Percentiles rank a stretch among this genome's conserved stretches.
These are phyloP conservation scores for Enteromius mattozi DNA, from an alignment of 2,797 vertebrate genomes.

Conservation along the genomic window DNA sequence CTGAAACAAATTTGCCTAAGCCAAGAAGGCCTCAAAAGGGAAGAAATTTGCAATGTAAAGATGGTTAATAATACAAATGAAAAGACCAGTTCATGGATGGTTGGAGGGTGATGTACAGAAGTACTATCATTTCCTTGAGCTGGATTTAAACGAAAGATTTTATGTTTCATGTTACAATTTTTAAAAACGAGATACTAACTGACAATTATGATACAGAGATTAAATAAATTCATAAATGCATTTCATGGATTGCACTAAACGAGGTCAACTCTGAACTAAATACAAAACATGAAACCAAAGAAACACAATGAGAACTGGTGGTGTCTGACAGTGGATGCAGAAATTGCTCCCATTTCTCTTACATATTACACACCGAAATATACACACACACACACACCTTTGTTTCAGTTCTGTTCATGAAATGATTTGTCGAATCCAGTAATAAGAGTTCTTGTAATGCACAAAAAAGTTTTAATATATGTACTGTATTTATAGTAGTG, in stretches of 20 bases:
- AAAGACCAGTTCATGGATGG: background rate
- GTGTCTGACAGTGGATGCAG: slow-evolving; percentile 33
- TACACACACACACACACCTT: background rate
- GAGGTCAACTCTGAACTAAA: background rate
- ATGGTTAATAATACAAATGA: background rate
- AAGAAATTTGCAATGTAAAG: slow-evolving; percentile 48
- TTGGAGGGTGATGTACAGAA: background rate
- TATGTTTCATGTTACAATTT: background rate
- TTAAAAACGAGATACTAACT: background rate
- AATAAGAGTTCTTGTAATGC: background rate
- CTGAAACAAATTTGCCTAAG: slow-evolving; percentile 21
- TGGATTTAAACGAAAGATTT: background rate
- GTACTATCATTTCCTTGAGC: background rate
- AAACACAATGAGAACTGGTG: slow-evolving; percentile 28
- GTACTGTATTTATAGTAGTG: background rate
- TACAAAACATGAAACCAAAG: slow-evolving; percentile 52
- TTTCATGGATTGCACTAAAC: background rate
- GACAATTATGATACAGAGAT: background rate
- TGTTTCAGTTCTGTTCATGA: slow-evolving; percentile 18
- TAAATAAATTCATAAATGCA: background rate
- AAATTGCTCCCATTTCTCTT: slow-evolving; percentile 42
- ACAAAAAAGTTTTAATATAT: background rate
- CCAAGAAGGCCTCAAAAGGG: background rate
- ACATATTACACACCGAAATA: slow-evolving; percentile 43
- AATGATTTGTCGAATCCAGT: background rate